phyloP scores from a whole-genome alignment of 2,888 invertebrate species.

The Plebejus melissa region DNA sequence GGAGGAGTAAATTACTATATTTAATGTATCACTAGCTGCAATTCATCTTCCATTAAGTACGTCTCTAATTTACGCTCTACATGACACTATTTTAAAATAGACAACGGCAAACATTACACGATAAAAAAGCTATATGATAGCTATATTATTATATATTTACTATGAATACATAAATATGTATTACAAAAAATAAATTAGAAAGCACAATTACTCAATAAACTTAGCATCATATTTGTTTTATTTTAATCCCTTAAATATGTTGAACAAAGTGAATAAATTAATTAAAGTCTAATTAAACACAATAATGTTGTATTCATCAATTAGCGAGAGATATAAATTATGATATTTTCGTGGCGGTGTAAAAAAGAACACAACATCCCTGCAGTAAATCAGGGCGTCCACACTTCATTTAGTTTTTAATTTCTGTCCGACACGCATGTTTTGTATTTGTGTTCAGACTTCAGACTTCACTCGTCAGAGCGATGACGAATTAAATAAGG shows the following conservation, averaged over 20 bases:
- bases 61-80: not conserved
- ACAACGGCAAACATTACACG: not conserved
- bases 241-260: not conserved
- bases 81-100: not conserved
- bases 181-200: too few relatives aligned
- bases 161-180: too few relatives aligned
- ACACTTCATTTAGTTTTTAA: conserved; percentile 42
- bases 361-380: conserved; percentile 36
- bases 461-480: not conserved
- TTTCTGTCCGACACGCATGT: conserved; percentile 38
- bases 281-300: not conserved
- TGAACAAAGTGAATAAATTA: not conserved
- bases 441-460: not conserved
- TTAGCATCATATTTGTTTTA: not conserved
- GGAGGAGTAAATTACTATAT: not conserved
- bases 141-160: too few relatives aligned
- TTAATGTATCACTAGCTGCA: not conserved
- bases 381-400: conserved; percentile 37
- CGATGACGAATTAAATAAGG: not conserved
- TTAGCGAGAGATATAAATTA: conserved; percentile 28
- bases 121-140: not conserved
- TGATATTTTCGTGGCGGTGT: conserved; percentile 32
- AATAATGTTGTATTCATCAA: not conserved
- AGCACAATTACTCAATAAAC: too few relatives aligned
- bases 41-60: not conserved